These are phyloP conservation scores for Gopherus evgoodei DNA, from an alignment of 2,113 vertebrate genomes.

Conservation along the genomic window DNA sequence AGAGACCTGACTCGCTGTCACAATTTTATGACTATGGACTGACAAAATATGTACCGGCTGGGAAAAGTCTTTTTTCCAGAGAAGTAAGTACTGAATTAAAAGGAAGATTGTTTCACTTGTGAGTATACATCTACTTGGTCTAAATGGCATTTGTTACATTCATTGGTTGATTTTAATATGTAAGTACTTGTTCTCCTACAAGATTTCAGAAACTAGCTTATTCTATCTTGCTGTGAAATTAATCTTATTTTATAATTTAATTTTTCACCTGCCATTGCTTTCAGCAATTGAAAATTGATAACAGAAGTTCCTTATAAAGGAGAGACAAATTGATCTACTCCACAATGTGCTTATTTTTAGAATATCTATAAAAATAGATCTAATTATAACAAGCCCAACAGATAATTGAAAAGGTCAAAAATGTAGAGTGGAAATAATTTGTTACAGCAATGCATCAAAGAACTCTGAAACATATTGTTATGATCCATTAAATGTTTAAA, in stretches of 20 bases:
- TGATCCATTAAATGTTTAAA: not conserved
- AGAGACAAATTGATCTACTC: not conserved
- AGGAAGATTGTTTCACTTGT: not conserved
- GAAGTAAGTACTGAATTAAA: not conserved
- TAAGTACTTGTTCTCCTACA: not conserved
- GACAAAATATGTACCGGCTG: rapidly evolving
- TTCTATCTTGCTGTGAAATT: not conserved
- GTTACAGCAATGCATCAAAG: not conserved
- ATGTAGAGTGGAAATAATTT: not conserved
- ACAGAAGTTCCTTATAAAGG: conserved; percentile 22
- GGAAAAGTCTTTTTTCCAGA: not conserved
- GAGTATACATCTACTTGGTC: not conserved
- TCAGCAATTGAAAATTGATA: not conserved
- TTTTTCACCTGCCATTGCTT: conserved; percentile 39
- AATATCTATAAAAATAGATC: not conserved
- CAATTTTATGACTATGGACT: not conserved
- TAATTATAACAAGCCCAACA: conserved; percentile 6
- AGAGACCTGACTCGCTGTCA: not conserved
- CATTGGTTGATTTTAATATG: not conserved
- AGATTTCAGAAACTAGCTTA: not conserved
- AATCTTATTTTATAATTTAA: not conserved
- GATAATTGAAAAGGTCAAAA: not conserved
- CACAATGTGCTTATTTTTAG: conserved; percentile 15
- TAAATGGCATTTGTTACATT: not conserved
- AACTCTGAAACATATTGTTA: not conserved